Evolutionary conservation across 2,797 vertebrate genomes (phyloP).

Genomic region (Xiphorhynchus erythropygius): DNA sequence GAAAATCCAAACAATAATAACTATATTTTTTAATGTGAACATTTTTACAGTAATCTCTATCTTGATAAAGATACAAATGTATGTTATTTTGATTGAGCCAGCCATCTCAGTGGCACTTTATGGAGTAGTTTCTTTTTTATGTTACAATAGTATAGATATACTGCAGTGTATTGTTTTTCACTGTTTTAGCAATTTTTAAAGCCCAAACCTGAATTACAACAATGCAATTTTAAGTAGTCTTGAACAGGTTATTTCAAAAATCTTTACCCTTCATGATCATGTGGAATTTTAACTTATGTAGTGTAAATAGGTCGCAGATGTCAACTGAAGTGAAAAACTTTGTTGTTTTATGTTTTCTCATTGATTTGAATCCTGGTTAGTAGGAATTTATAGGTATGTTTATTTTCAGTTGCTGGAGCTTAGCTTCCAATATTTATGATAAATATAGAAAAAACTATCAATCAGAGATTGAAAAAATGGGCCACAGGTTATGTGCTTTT

Average conservation of each 20-base stretch:
- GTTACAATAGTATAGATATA: background rate
- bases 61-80: slow-evolving; percentile 51
- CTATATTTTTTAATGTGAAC: slow-evolving; percentile 66
- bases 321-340: slow-evolving; percentile 61
- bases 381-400: slow-evolving; percentile 66
- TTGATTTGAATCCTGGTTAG: slow-evolving; percentile 52
- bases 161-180: slow-evolving; percentile 4
- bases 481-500: slow-evolving; percentile 70
- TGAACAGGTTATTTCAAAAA: slow-evolving; percentile 44
- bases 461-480: slow-evolving; percentile 50
- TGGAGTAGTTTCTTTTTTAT: slow-evolving; percentile 26
- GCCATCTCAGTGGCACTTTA: slow-evolving; percentile 62
- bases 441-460: slow-evolving; percentile 50
- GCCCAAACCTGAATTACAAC: slow-evolving; percentile 26
- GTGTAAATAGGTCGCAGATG: slow-evolving; percentile 72
- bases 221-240: slow-evolving; percentile 64
- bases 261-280: background rate
- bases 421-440: slow-evolving; percentile 72
- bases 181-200: slow-evolving; percentile 20
- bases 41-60: slow-evolving; percentile 69
- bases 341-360: slow-evolving; percentile 63
- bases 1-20: slow-evolving; percentile 44
- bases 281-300: slow-evolving; percentile 41
- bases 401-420: slow-evolving; percentile 73
- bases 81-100: slow-evolving; percentile 61